Evolutionary conservation across 2,113 vertebrate genomes (phyloP).

Genomic region (Trogon surrucura): DNA sequence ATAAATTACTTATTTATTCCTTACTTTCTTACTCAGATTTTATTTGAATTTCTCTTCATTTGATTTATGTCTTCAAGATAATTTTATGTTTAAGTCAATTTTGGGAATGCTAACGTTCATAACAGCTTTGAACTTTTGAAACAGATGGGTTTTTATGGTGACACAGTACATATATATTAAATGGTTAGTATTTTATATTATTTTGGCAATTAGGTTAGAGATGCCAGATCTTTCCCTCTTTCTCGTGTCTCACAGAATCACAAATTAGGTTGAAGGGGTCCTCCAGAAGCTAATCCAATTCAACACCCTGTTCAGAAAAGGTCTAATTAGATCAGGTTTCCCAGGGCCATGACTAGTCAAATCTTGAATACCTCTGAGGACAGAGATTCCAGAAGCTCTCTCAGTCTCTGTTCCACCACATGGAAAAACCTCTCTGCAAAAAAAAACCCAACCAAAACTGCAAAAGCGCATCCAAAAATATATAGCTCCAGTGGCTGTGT

Average conservation of each 20-base stretch:
- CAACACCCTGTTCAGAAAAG: background rate
- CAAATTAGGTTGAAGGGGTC: background rate
- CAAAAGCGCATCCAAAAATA: background rate
- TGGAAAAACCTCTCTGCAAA: background rate
- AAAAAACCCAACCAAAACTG: too few relatives aligned
- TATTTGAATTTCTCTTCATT: background rate
- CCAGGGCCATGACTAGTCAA: background rate
- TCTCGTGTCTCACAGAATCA: background rate
- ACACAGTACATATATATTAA: background rate
- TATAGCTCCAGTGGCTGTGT: background rate
- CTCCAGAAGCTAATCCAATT: background rate
- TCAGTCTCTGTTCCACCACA: background rate
- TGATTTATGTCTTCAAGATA: background rate
- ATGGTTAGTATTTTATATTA: background rate
- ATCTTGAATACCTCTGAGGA: background rate
- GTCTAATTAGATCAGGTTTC: background rate
- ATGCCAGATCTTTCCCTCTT: background rate
- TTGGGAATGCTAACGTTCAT: background rate
- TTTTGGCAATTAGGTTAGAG: background rate
- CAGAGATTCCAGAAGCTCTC: background rate
- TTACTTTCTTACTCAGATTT: background rate
- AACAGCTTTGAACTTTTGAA: background rate
- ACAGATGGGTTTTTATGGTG: background rate
- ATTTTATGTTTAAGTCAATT: background rate
- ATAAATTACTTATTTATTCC: background rate